Evolutionary conservation across 2,797 vertebrate species (phyloP), one percentile per base, ranked within the genome.

Genomic region (Brachymystax lenok): DNA sequence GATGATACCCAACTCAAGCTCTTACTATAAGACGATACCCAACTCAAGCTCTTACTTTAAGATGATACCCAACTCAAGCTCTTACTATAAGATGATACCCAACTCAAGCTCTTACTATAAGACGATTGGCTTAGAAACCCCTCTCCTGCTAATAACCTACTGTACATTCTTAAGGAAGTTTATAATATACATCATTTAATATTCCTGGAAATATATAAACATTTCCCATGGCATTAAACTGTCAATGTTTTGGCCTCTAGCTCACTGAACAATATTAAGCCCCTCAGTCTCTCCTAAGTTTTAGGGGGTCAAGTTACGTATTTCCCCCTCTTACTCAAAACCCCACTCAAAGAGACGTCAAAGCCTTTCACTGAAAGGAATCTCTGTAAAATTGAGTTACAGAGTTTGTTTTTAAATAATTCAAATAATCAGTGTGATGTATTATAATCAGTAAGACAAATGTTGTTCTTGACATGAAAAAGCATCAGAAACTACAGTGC

Each of bases 131-230:
- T 92, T 91, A 90, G 91, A 94, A 95, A 94, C 90, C 93, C 89
- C 83, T 82, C 90, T 92, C 89, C 84, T 82, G 81, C 92, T 94
- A 94, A 95, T 90, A 63, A 24, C n/a, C 21, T 27, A 92, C 90
- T 80, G 83, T 83, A 83, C 84, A 80, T 90, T 88, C 89, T 90
- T 84, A 87, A 90, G 94, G 94, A 83, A 94, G 92, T 91, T 93
- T 95, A 95, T 93, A 92, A 93, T 90, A 93, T 89, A 88, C 87
- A 95, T 96, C 96, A 98, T 94, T 96, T 92, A 96, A 96, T 97
- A 95, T 96, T 95, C 94, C 94, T 95, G 95, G 94, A 97, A 96
- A 95, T 95, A 94, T 95, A 94, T 92, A 91, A 93, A 83, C 88
- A 85, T 88, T 84, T 81, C 77, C 77, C 30, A 33, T 84, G 89